These are phyloP conservation scores for Scotopteryx bipunctaria DNA, from an alignment of 2,888 invertebrate species.

Conservation along the genomic window DNA sequence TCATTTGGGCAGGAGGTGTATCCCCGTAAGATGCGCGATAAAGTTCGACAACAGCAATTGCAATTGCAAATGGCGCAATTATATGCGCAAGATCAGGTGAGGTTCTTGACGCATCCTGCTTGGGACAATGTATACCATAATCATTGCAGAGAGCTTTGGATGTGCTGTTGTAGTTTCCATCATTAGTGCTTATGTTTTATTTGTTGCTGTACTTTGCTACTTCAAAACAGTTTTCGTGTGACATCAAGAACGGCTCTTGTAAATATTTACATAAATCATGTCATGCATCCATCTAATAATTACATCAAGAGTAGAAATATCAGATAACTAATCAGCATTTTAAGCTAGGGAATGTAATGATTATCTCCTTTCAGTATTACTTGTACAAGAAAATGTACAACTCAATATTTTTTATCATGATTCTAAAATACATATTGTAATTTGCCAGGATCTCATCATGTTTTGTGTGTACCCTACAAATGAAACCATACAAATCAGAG, in stretches of 20 bases:
- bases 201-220: conserved; percentile 62
- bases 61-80: conserved; percentile 84
- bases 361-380: too few species aligned
- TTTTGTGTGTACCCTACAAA: not conserved
- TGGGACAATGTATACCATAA: conserved; percentile 61
- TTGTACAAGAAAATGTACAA: too few species aligned
- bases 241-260: conserved; percentile 21
- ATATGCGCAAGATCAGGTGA: conserved; percentile 82
- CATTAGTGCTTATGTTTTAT: conserved; percentile 65
- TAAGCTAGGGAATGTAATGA: conserved; percentile 7
- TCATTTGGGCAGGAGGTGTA: conserved; percentile 89
- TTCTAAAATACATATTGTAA: too few species aligned
- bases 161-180: conserved; percentile 76
- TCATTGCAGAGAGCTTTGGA: conserved; percentile 73
- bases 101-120: conserved; percentile 77
- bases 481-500: not conserved
- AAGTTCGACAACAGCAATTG: conserved; percentile 87
- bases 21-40: conserved; percentile 92
- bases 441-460: conserved; percentile 7
- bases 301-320: not conserved
- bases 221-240: conserved; percentile 48
- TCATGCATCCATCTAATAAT: conserved; percentile 25
- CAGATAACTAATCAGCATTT: conserved; percentile 6
- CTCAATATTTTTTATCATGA: too few species aligned
- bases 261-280: conserved; percentile 1